Percentiles rank a stretch among this genome's conserved stretches.
These are phyloP conservation scores for Anoplius nigerrimus DNA, from an alignment of 2,888 invertebrate genomes.

Conservation along the genomic window DNA sequence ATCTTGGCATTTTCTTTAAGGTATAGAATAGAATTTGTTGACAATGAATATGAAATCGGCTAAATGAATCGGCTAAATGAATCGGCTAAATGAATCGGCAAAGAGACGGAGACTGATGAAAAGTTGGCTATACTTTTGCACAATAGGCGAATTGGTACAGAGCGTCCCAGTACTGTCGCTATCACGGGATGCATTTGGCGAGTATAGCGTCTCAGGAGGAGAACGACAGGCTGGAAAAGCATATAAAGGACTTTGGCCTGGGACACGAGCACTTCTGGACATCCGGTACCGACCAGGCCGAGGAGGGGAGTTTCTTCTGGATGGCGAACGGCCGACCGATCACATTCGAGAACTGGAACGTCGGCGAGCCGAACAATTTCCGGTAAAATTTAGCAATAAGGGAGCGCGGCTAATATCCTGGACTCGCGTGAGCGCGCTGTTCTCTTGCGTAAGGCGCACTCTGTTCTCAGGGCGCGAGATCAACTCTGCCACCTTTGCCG, in stretches of 20 bases:
- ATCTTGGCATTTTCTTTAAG: slow-evolving; percentile 95
- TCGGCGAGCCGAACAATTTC: slow-evolving; percentile 95
- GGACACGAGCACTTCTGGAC: slow-evolving; percentile 96
- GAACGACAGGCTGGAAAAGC: slow-evolving; percentile 92
- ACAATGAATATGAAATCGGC: too few species aligned
- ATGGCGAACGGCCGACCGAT: slow-evolving; percentile 93
- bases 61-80: too few species aligned
- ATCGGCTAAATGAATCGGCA: too few species aligned
- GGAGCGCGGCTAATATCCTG: too few species aligned
- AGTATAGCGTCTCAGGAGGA: slow-evolving; percentile 93
- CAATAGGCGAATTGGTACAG: slow-evolving; percentile 94
- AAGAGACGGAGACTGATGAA: too few species aligned
- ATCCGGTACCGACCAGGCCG: slow-evolving; percentile 92
- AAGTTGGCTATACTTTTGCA: too few species aligned
- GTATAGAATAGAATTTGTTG: slow-evolving; percentile 74
- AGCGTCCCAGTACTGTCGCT: slow-evolving; percentile 93
- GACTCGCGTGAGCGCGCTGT: too few species aligned
- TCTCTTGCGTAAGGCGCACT: too few species aligned
- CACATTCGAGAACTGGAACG: slow-evolving; percentile 95
- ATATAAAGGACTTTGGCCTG: slow-evolving; percentile 91
- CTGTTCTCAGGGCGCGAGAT: too few species aligned
- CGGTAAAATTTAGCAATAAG: slow-evolving; percentile 53
- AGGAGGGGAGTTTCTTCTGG: slow-evolving; percentile 95
- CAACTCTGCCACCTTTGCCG: too few species aligned
- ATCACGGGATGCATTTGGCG: slow-evolving; percentile 95